phyloP scores from a whole-genome alignment of 1,140 invertebrate species.

The Scaptomyza hsui region DNA sequence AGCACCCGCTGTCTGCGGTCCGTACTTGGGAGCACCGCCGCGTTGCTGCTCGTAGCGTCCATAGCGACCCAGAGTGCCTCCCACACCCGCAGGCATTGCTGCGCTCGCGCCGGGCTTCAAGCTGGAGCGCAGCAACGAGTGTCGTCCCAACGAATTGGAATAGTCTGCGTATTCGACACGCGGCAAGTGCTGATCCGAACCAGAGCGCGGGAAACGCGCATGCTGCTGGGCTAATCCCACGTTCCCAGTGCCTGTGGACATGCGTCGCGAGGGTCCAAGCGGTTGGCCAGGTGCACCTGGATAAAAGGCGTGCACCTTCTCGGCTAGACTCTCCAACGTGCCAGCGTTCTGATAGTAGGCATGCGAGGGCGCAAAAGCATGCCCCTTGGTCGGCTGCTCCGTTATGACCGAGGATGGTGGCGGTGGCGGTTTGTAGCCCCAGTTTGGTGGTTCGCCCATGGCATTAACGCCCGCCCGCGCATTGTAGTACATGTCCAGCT shows the following conservation, averaged over 20 bases:
- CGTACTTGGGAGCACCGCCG: constrained; percentile 68
- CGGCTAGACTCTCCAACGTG: constrained; percentile 94
- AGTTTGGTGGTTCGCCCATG: constrained; percentile 85
- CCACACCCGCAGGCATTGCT: constrained; percentile 71
- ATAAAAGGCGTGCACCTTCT: constrained; percentile 95
- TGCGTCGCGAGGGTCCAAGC: constrained; percentile 85
- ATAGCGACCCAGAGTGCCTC: constrained; percentile 82
- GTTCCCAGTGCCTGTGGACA: constrained; percentile 85
- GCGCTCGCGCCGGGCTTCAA: constrained; percentile 87
- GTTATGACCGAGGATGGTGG: constrained; percentile 92
- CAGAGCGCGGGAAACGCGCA: constrained; percentile 89
- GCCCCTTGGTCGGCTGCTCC: constrained; percentile 93
- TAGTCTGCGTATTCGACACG: constrained; percentile 91
- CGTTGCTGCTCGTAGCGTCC: constrained; percentile 82
- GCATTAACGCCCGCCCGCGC: constrained; percentile 86
- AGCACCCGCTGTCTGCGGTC: constrained; percentile 73
- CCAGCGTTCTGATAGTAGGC: constrained; percentile 91
- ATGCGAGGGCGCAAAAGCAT: constrained; percentile 91
- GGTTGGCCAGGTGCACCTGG: constrained; percentile 84
- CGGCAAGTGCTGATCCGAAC: constrained; percentile 93
- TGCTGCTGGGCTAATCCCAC: constrained; percentile 80
- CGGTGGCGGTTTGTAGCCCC: constrained; percentile 87
- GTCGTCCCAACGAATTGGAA: constrained; percentile 88
- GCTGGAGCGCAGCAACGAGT: constrained; percentile 90
- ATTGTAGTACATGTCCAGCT: constrained; percentile 92